Evolutionary conservation across 2,888 invertebrate species (phyloP), one percentile per base, ranked within the genome.

Genomic region (Oxytorus armatus): DNA sequence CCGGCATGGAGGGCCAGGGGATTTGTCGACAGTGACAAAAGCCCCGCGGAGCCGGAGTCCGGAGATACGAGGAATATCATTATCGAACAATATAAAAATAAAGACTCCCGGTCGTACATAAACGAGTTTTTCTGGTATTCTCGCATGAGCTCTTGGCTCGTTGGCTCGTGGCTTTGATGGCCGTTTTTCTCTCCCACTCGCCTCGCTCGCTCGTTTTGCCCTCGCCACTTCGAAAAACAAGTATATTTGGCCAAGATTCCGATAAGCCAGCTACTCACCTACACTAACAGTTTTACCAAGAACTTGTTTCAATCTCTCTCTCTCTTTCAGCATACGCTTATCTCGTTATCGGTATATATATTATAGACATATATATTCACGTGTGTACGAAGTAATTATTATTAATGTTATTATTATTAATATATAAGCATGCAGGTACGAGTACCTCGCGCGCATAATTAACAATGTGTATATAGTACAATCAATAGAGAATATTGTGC

Each of bases 201-300:
- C 10, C 44, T n/a, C 29, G 70, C 59, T 3, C n/a, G 78, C 79
- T 82, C 80, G 33, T 66, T 70, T 47, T 68, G 11, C 68, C 25
- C 69, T 51, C 16, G 70, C 47, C 49, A 47, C 23, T 69, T 69
- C 8, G 53, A n/a, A 68, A 86, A 86, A 87, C 83, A 88, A 85
- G 82, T 85, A 78, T 86, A 85, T 86, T 86, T 86, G 83, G 82
- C 70, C 75, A 82, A 87, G 77, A 81, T 68, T 81, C 47, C 77
- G 88, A 88, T 88, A 87, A 86, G 76, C 59, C 69, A 36, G n/a
- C 42, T 70, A 47, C 47, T 44, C 73, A 57, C 39, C 36, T 42
- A 66, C 51, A 59, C 75, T 11, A n/a, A n/a, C n/a, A n/a, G n/a
- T n/a, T n/a, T n/a, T n/a, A n/a, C n/a, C n/a, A n/a, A n/a, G n/a